Evolutionary conservation across 2,888 invertebrate species (phyloP).

Genomic region (Caenorhabditis wallacei): DNA sequence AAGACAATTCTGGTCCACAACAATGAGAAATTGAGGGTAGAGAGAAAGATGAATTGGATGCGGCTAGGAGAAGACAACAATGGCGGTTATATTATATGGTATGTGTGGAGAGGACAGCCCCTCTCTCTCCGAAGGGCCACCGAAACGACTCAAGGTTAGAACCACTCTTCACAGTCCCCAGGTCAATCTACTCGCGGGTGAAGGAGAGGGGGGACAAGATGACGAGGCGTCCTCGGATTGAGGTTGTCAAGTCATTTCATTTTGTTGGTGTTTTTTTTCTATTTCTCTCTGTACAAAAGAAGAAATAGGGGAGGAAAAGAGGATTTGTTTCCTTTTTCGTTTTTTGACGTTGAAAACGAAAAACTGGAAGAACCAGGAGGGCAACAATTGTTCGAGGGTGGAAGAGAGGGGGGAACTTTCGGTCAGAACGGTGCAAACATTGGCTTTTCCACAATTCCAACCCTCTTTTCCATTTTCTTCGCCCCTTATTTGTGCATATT

Average conservation of each 20-base stretch:
- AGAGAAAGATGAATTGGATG: conserved; percentile 26
- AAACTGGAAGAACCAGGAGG: conserved; percentile 38
- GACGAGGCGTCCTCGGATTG: conserved; percentile 11
- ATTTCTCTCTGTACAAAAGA: conserved; percentile 14
- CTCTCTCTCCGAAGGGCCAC: conserved; percentile 30
- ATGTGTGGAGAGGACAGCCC: conserved; percentile 38
- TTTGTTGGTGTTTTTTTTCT: neutral
- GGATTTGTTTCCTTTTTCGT: conserved; percentile 47
- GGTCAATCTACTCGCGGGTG: conserved; percentile 33
- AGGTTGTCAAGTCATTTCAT: conserved; percentile 49
- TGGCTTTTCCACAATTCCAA: conserved; percentile 46
- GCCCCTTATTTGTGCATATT: conserved; percentile 61
- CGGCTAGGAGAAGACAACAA: conserved; percentile 45
- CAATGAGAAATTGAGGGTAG: conserved; percentile 30
- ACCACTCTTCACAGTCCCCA: conserved; percentile 50
- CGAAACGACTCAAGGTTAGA: conserved; percentile 54
- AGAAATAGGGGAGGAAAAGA: conserved; percentile 31
- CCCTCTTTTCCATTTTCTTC: neutral
- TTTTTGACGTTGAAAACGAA: conserved; percentile 24
- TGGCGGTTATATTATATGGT: conserved; percentile 65
- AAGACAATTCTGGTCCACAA: conserved; percentile 57
- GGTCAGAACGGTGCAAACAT: conserved; percentile 41
- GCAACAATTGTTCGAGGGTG: conserved; percentile 14
- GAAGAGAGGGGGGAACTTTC: conserved; percentile 2
- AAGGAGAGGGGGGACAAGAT: neutral